Evolutionary conservation across 2,797 vertebrate species (phyloP), one percentile per base, ranked within the genome.

Genomic region (Pangasius krempfi): DNA sequence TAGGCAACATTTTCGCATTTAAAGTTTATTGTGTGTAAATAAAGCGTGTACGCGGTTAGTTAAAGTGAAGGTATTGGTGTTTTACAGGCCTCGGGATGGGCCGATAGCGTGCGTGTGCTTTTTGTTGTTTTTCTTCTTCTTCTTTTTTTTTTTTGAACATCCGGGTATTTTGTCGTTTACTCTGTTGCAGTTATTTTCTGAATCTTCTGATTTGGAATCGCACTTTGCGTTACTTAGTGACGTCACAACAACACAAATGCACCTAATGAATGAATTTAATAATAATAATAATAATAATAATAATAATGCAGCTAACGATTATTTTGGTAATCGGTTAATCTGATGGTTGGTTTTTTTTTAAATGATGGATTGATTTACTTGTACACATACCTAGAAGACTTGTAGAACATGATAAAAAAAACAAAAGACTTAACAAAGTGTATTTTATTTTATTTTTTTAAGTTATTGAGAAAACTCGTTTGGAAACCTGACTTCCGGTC

Each of bases 1-100:
- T 2, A 2, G 4, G 2, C 16, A 13, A 25, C 0, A 13, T 33
- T 52, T 12, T 13, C 20, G 27, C 52, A 22, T 33, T 33, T 22
- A 13, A 52, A 1, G n/a, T 62, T 40, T 5, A 47, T 84, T 25
- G 33, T 0, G 18, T 33, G 18, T 84, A 3, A 54, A 50, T 30
- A 47, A 33, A 9, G 5, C 1, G 4, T n/a, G 2, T 8, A 7
- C 0, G 1, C 16, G 2, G 12, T 44, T 14, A 9, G 37, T 0
- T 44, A 5, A 13, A 25, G 47, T 33, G 18, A 54, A 68, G 82
- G 30, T 47, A 5, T 66, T 64, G 20, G 27, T 25, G 82, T 9
- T 52, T 6, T 52, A 37, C n/a, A 70, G 82, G 82, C 82, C 82
- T 50, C 82, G 64, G 62, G 82, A 54, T 50, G 62, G 64, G 82